Base-by-base conservation (phyloP, 2,113 vertebrate species). In the Pagrus major region DNA sequence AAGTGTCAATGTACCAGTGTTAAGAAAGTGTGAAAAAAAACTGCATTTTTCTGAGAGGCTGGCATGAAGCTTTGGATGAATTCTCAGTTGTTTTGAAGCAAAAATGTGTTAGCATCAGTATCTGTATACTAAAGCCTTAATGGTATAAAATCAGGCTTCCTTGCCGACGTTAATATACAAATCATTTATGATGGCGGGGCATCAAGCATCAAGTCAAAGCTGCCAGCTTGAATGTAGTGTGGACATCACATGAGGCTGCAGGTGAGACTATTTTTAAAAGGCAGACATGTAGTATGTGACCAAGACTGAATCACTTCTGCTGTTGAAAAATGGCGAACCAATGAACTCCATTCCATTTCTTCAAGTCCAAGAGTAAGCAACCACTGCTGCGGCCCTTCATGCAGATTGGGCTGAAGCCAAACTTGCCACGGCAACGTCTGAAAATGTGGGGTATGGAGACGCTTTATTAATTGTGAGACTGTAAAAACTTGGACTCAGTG, bases 1-100 rank as follows among this genome's bases (percentile, higher is more conserved):
- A 59, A 55, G 4, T 10, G 55, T 42, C 5, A 25, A 58, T 0
- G 4, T 37, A 25, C 31, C 9, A 0, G 51, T 49, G 14, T 31
- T 39, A 54, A 76, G 52, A 59, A 44, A 25, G 9, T 80, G 47
- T 60, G 21, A 44, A 54, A 37, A 76, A 41, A 71, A 69, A 23
- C 20, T 41, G 9, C 21, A 6, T 31, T 35, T 37, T 55, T 35
- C 2, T 52, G 16, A 44, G n/a, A 11, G 25, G 14, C 39, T 25
- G 20, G 8, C 20, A 21, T 11, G 8, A 1, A 20, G 20, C 16
- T 44, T 11, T 52, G 25, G 9, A 12, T 35, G 18, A 2, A 7
- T n/a, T 41, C 12, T 49, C n/a, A 55, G 4, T 23, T 31, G 31
- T 9, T 56, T 6, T 33, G 1, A 49, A 33, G 12, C 9, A 23